These are phyloP conservation scores for Apogon talboti DNA, from an alignment of 2,797 vertebrate species.

Conservation along the genomic window DNA sequence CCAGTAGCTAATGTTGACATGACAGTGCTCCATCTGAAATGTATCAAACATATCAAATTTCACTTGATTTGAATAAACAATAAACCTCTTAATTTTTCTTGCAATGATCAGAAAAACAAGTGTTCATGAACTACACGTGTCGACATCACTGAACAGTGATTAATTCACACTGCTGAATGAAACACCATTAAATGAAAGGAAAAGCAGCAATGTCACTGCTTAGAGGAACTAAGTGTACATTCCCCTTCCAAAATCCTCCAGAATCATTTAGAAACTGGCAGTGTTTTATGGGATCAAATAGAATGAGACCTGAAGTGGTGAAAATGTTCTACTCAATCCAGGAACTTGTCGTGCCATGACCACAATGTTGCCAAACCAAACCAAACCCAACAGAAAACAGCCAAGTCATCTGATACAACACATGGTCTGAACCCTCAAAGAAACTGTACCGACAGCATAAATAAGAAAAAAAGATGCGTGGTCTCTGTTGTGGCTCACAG, in stretches of 20 bases:
- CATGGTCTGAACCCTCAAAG: not conserved
- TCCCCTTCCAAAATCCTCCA: too few species aligned
- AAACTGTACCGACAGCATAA: not conserved
- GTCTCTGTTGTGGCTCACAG: not conserved
- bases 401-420: not conserved
- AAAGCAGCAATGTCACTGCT: not conserved
- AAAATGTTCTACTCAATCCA: not conserved
- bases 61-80: too few species aligned
- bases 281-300: not conserved
- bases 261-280: not conserved
- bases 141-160: too few species aligned
- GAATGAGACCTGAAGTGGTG: not conserved
- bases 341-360: not conserved
- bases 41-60: not conserved
- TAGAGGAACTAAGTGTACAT: not conserved
- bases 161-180: not conserved
- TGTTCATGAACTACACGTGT: too few species aligned
- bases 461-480: not conserved
- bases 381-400: not conserved
- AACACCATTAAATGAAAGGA: not conserved
- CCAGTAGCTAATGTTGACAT: constrained; percentile 79
- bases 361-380: not conserved
- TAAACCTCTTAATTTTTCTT: too few species aligned
- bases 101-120: too few species aligned
- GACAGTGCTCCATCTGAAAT: constrained; percentile 81